These are phyloP conservation scores for Drosophila phalerata DNA, from an alignment of 2,888 invertebrate species.

Conservation along the genomic window DNA sequence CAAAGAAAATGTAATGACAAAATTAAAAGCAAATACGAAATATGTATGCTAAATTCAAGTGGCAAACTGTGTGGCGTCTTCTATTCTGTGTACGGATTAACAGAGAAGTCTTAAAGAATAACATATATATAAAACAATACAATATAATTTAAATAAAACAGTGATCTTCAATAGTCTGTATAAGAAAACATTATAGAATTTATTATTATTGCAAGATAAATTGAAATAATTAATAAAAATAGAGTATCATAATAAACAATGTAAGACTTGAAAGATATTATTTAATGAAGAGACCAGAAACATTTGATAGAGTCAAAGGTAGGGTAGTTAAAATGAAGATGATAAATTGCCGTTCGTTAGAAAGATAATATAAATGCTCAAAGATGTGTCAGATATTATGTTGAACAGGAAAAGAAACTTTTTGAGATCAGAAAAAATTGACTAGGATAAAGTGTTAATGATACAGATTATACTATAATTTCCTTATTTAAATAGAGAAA, in stretches of 20 bases:
- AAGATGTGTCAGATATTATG: neutral
- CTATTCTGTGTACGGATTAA: slow-evolving; percentile 23
- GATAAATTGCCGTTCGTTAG: too few relatives aligned
- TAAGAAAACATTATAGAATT: neutral
- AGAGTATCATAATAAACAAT: too few relatives aligned
- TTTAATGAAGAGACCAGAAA: neutral
- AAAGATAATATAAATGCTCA: neutral
- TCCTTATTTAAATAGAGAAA: too few relatives aligned
- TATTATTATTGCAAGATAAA: slow-evolving; percentile 13
- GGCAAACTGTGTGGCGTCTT: slow-evolving; percentile 16
- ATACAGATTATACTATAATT: too few relatives aligned
- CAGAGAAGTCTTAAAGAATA: neutral
- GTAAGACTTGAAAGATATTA: neutral
- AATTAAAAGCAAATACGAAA: slow-evolving; percentile 6
- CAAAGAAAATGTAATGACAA: neutral
- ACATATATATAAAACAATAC: neutral
- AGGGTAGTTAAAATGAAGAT: neutral
- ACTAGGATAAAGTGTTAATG: too few relatives aligned
- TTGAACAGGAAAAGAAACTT: too few relatives aligned
- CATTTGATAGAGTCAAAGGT: neutral
- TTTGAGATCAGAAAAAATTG: too few relatives aligned
- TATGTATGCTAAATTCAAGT: slow-evolving; percentile 13
- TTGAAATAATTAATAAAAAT: neutral
- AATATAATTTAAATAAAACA: neutral
- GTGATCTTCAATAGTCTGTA: neutral